A percentile compares a stretch with the other conserved stretches of the same genome.
These are phyloP conservation scores for Discoglossus pictus DNA, from an alignment of 2,797 vertebrate genomes.

Conservation along the genomic window DNA sequence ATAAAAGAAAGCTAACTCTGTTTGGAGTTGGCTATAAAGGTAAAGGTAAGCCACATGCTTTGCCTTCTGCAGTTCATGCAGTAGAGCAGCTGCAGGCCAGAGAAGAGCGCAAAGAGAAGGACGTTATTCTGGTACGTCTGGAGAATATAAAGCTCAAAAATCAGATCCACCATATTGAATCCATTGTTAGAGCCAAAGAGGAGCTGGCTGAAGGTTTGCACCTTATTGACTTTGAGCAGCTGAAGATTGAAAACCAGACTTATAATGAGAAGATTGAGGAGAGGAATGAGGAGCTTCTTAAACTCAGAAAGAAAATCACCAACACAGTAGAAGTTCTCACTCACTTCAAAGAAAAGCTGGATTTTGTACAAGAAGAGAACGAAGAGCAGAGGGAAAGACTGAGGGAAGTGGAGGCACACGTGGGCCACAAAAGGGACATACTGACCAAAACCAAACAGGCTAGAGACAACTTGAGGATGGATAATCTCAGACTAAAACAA, in stretches of 20 bases:
- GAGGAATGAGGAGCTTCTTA: conserved; percentile 66
- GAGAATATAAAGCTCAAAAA: conserved; percentile 72
- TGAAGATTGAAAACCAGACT: conserved; percentile 74
- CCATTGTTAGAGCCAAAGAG: conserved; percentile 56
- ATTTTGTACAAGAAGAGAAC: conserved; percentile 67
- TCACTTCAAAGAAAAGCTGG: conserved; percentile 76
- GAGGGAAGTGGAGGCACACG: conserved; percentile 51
- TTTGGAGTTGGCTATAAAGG: conserved; percentile 56
- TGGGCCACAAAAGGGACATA: conserved; percentile 62
- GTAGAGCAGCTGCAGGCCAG: conserved; percentile 61
- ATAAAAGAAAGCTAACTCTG: conserved; percentile 66
- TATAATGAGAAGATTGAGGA: conserved; percentile 65
- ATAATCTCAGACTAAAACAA: conserved; percentile 68
- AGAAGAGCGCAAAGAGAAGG: conserved; percentile 64
- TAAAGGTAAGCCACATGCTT: conserved; percentile 60
- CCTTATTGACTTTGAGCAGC: conserved; percentile 68
- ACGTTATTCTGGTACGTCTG: conserved; percentile 62
- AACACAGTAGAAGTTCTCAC: conserved; percentile 66
- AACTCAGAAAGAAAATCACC: conserved; percentile 67
- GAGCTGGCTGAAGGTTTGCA: conserved; percentile 57
- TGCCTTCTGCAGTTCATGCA: conserved; percentile 51
- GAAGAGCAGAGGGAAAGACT: conserved; percentile 61
- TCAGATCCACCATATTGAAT: conserved; percentile 62
- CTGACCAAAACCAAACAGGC: conserved; percentile 67
- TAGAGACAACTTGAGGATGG: conserved; percentile 60